These are phyloP conservation scores for Sericinus montela DNA, from an alignment of 2,888 invertebrate species.

Conservation along the genomic window DNA sequence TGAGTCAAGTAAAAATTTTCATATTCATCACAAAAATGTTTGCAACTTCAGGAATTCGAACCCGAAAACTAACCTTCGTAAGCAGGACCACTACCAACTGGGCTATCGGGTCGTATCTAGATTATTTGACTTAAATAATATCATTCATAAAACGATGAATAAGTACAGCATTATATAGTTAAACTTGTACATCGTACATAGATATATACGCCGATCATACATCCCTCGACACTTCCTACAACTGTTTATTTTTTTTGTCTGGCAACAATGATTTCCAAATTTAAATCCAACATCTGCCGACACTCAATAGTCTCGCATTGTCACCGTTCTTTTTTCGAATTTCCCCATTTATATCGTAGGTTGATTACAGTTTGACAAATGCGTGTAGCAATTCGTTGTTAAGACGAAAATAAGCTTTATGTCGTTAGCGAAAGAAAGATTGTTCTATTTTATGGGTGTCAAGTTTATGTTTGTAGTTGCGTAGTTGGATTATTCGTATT, in stretches of 20 bases:
- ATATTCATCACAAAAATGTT: no score
- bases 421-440: conserved; percentile 17
- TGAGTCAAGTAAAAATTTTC: no score
- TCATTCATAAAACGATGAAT: no score
- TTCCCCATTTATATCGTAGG: conserved; percentile 29
- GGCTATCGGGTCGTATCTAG: no score
- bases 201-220: background rate
- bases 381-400: background rate
- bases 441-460: conserved; percentile 16
- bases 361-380: conserved; percentile 3
- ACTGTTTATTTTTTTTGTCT: conserved; percentile 11
- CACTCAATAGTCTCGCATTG: conserved; percentile 58
- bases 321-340: conserved; percentile 41
- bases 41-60: no score
- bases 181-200: no score
- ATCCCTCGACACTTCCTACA: conserved; percentile 13
- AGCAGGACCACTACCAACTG: no score
- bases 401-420: conserved; percentile 23
- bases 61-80: no score
- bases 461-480: conserved; percentile 21
- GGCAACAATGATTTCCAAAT: conserved; percentile 49
- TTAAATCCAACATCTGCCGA: conserved; percentile 65
- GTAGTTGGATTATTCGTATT: conserved; percentile 32
- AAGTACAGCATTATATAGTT: no score
- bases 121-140: no score